Percentiles rank a stretch among this genome's conserved stretches.
Evolutionary conservation across 2,113 vertebrate genomes (phyloP).

Genomic region (Neogale vison): DNA sequence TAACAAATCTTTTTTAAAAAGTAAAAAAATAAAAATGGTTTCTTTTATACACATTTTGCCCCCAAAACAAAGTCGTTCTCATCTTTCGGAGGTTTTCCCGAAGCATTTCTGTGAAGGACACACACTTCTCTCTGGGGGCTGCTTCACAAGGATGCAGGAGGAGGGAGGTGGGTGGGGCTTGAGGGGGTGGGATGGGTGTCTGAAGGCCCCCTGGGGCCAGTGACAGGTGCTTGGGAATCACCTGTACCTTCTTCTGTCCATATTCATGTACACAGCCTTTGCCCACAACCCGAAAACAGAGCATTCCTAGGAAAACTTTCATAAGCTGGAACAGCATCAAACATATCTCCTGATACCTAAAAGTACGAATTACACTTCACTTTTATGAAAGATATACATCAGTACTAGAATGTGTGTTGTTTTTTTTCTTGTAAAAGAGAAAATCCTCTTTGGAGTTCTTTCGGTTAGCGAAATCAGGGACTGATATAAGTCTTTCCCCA

Average conservation of each 20-base stretch:
- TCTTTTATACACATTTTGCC: not conserved
- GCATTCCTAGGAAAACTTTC: not conserved
- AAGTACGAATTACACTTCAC: not conserved
- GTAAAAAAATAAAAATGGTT: not conserved
- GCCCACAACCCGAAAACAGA: not conserved
- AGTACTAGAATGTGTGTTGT: not conserved
- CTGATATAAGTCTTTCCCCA: not conserved
- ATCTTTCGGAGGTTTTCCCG: not conserved
- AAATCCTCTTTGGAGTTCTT: not conserved
- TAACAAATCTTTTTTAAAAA: too few species aligned
- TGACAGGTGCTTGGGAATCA: not conserved
- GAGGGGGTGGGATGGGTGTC: fast-evolving
- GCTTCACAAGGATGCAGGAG: not conserved
- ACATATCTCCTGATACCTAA: not conserved
- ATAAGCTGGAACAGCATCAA: not conserved
- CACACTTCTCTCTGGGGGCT: too few species aligned
- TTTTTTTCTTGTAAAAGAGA: not conserved
- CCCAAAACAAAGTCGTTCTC: not conserved
- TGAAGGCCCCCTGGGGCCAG: not conserved
- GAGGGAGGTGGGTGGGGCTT: not conserved
- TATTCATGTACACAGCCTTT: not conserved
- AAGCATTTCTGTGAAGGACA: not conserved
- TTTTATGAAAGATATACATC: not conserved
- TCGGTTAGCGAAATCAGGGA: not conserved
- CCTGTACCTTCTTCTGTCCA: not conserved